These are phyloP conservation scores for Myiozetetes cayanensis DNA, from an alignment of 2,113 vertebrate species.

Conservation along the genomic window DNA sequence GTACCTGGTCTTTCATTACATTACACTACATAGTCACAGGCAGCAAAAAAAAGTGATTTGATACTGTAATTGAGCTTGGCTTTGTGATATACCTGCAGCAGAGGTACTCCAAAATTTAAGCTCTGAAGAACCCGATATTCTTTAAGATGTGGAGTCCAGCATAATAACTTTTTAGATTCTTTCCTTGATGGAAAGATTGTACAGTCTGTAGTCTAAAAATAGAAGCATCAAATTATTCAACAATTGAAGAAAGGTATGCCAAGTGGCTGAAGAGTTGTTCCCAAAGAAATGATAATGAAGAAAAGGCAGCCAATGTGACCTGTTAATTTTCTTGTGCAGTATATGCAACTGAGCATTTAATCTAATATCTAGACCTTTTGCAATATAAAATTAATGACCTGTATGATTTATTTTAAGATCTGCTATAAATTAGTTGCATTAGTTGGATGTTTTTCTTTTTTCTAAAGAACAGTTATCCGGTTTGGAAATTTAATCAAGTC, in stretches of 20 bases:
- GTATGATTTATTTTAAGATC: constrained; percentile 16
- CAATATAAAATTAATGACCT: constrained; percentile 28
- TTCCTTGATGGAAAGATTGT: background rate
- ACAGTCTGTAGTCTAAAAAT: background rate
- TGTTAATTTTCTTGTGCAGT: constrained; percentile 40
- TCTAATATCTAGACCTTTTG: constrained; percentile 9
- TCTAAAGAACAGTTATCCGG: background rate
- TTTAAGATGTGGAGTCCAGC: background rate
- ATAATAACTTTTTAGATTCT: background rate
- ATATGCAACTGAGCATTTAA: background rate
- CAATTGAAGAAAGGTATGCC: background rate
- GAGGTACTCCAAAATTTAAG: background rate
- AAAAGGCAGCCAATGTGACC: background rate
- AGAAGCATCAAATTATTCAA: background rate
- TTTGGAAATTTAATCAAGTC: constrained; percentile 21
- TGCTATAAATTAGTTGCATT: constrained; percentile 23
- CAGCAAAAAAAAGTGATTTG: background rate
- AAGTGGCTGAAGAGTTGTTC: background rate
- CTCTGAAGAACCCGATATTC: background rate
- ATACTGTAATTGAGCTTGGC: background rate
- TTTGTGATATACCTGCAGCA: background rate
- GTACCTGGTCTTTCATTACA: background rate
- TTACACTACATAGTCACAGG: background rate
- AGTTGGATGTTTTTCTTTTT: background rate
- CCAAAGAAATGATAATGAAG: background rate